Percentiles rank a stretch among this genome's conserved stretches.
phyloP scores from a whole-genome alignment of 1,140 invertebrate genomes.

The Cyphomyrmex costatus region DNA sequence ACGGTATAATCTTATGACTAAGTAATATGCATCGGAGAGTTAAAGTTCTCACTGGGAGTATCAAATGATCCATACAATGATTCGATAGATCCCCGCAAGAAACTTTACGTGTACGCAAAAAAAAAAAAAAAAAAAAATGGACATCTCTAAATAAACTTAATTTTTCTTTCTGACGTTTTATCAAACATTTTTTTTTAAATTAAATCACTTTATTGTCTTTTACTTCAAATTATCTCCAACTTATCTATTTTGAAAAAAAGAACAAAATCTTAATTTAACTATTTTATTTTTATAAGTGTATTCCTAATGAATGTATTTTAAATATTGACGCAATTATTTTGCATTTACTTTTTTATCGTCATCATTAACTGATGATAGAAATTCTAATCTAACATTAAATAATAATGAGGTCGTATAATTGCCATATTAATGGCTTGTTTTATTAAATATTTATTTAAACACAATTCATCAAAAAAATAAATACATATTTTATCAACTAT shows the following conservation, averaged over 20 bases:
- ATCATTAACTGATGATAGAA: neutral
- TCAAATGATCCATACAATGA: neutral
- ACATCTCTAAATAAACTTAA: neutral
- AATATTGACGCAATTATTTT: neutral
- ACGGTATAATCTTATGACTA: neutral
- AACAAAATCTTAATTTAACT: neutral
- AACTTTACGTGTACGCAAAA: neutral
- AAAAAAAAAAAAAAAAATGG: neutral
- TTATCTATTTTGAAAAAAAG: neutral
- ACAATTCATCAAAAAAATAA: neutral
- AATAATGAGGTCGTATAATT: neutral
- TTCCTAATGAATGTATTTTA: neutral
- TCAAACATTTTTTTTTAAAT: neutral
- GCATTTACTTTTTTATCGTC: constrained; percentile 1
- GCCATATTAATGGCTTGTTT: neutral
- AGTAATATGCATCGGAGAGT: constrained; percentile 24
- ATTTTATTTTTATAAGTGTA: neutral
- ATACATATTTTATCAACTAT: neutral
- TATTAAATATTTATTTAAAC: neutral
- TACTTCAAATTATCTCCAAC: neutral
- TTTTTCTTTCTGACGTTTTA: neutral
- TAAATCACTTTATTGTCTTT: neutral
- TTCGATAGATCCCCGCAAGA: neutral
- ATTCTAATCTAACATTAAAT: neutral
- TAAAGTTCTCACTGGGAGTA: neutral